Percentiles rank a stretch among this genome's conserved stretches.
These are phyloP conservation scores for Eupithecia exiguata DNA, from an alignment of 2,888 invertebrate genomes.

Conservation along the genomic window DNA sequence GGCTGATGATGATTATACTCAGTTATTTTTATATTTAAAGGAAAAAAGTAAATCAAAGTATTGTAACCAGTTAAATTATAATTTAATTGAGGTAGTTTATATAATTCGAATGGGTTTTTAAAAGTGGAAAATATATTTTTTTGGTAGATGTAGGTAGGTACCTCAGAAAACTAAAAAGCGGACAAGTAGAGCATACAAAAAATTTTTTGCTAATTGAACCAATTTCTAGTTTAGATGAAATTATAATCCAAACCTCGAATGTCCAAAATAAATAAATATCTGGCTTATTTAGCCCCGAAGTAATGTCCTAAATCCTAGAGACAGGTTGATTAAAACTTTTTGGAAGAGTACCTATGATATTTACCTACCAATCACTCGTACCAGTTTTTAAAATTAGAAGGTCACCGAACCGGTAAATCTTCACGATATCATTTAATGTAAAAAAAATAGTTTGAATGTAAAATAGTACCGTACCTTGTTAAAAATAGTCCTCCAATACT, in stretches of 20 bases:
- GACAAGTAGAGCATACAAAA: no score
- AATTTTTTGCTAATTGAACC: background rate
- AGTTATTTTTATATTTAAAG: no score
- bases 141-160: no score
- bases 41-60: background rate
- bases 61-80: no score
- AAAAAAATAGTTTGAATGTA: background rate
- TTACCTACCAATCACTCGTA: constrained; percentile 16
- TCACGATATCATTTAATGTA: background rate
- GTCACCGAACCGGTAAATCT: constrained; percentile 30
- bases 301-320: background rate
- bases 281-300: no score
- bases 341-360: constrained; percentile 8
- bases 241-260: background rate
- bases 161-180: no score
- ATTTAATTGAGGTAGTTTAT: no score
- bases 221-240: background rate
- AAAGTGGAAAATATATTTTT: no score
- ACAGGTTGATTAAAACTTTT: background rate
- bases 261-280: no score
- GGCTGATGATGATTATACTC: no score
- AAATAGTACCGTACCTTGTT: constrained; percentile 67
- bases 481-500: constrained; percentile 81
- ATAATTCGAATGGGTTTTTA: no score
- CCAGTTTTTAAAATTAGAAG: constrained; percentile 28